phyloP scores from a whole-genome alignment of 2,888 invertebrate species.

The Drosophila seclusa region DNA sequence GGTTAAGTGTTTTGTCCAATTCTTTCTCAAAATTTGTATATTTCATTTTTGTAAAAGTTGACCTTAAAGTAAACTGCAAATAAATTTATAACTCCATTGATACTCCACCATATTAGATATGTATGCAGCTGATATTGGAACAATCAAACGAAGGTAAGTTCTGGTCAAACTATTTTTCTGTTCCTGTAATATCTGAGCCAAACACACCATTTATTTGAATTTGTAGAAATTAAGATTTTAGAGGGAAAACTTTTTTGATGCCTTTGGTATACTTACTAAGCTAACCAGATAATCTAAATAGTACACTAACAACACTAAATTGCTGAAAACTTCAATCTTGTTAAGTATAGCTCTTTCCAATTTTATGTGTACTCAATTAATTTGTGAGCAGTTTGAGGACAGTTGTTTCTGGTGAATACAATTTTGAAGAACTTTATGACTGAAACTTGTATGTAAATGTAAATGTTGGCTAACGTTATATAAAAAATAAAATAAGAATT shows the following conservation, averaged over 20 bases:
- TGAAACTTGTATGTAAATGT: not conserved
- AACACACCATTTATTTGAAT: not conserved
- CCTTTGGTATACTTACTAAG: not conserved
- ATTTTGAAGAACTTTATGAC: not conserved
- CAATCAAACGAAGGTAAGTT: not conserved
- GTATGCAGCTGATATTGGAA: not conserved
- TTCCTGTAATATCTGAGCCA: no score
- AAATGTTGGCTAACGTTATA: not conserved
- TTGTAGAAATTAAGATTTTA: not conserved
- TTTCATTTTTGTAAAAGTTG: constrained; percentile 67
- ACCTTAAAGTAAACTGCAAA: constrained; percentile 63
- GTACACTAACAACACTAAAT: not conserved
- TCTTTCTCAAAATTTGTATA: constrained; percentile 27
- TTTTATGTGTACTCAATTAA: not conserved
- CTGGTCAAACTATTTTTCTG: not conserved
- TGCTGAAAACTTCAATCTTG: not conserved
- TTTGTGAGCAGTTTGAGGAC: not conserved
- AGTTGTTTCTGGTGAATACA: not conserved
- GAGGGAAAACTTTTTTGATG: not conserved
- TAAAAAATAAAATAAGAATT: not conserved
- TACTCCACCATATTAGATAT: not conserved
- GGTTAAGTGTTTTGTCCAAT: constrained; percentile 26
- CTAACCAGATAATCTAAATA: not conserved
- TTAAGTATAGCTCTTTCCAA: not conserved
- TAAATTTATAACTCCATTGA: constrained; percentile 30